A percentile compares a stretch with the other conserved stretches of the same genome.
phyloP scores from a whole-genome alignment of 2,797 vertebrate genomes.

The Simalia tracyae region DNA sequence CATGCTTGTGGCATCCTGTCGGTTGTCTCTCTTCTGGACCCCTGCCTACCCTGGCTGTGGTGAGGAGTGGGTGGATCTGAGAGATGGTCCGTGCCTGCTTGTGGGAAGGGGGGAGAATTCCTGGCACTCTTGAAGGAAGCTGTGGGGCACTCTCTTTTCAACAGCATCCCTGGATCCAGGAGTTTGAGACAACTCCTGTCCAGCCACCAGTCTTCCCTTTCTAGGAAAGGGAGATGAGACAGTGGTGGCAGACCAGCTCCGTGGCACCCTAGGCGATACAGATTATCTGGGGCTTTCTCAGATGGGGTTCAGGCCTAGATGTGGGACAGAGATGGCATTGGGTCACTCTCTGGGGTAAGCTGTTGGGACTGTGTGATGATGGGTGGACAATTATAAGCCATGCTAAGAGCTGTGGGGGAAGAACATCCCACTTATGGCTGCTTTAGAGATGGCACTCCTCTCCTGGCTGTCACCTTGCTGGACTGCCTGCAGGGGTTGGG shows the following conservation, averaged over 20 bases:
- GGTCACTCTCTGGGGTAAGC: no score
- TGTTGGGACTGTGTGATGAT: no score
- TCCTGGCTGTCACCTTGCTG: no score
- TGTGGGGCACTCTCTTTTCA: background rate
- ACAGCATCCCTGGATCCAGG: background rate
- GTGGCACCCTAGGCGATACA: no score
- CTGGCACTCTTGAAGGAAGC: background rate
- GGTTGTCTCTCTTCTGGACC: background rate
- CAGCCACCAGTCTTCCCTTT: background rate
- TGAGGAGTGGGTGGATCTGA: background rate
- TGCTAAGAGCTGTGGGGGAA: no score
- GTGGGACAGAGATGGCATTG: no score
- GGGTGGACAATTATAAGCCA: no score
- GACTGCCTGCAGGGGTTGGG: no score
- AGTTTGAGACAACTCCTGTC: background rate
- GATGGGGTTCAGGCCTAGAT: no score
- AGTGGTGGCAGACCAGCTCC: accelerated
- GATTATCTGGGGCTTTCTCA: no score
- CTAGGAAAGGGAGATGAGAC: background rate
- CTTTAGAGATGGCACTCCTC: no score
- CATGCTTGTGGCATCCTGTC: accelerated
- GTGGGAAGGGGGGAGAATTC: background rate
- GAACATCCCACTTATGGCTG: no score
- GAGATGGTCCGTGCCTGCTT: background rate
- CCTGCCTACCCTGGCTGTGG: background rate